phyloP scores from a whole-genome alignment of 2,797 vertebrate species.

The Lagorchestes hirsutus region DNA sequence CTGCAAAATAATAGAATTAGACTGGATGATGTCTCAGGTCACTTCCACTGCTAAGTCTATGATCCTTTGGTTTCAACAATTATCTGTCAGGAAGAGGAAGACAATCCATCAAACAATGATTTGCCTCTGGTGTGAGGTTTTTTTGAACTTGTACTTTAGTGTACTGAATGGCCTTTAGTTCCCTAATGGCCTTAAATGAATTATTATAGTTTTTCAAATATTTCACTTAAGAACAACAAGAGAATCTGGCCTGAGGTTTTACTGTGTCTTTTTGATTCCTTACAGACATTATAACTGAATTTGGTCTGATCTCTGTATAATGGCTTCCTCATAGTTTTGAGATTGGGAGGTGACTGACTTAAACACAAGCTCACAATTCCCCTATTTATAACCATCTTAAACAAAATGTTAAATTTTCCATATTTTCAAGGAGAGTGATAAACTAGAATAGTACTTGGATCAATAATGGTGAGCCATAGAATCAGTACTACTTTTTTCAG shows the following conservation, averaged over 20 bases:
- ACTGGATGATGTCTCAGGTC: no score
- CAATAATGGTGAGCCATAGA: slow-evolving; percentile 5
- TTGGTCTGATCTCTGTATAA: slow-evolving; percentile 52
- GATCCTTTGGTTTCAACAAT: background rate
- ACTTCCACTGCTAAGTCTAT: no score
- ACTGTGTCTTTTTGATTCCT: slow-evolving; percentile 44
- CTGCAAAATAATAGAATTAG: no score
- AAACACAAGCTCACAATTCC: slow-evolving; percentile 14
- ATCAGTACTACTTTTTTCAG: background rate
- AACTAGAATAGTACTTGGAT: slow-evolving; percentile 14
- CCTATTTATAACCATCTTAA: slow-evolving; percentile 30
- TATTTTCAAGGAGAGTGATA: slow-evolving; percentile 49
- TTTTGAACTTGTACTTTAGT: slow-evolving; percentile 36
- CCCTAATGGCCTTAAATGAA: slow-evolving; percentile 44
- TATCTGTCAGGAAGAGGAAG: background rate
- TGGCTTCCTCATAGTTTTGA: slow-evolving; percentile 49
- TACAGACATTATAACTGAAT: slow-evolving; percentile 40
- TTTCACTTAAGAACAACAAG: background rate
- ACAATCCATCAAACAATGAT: background rate
- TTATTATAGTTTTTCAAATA: slow-evolving; percentile 37
- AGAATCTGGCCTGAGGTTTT: background rate
- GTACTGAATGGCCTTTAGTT: slow-evolving; percentile 7
- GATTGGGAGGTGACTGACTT: slow-evolving; percentile 33
- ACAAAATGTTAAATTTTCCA: slow-evolving; percentile 1
- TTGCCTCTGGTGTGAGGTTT: slow-evolving; percentile 7